Evolutionary conservation across 2,113 vertebrate species (phyloP).

Genomic region (Psammodynastes pulverulentus): DNA sequence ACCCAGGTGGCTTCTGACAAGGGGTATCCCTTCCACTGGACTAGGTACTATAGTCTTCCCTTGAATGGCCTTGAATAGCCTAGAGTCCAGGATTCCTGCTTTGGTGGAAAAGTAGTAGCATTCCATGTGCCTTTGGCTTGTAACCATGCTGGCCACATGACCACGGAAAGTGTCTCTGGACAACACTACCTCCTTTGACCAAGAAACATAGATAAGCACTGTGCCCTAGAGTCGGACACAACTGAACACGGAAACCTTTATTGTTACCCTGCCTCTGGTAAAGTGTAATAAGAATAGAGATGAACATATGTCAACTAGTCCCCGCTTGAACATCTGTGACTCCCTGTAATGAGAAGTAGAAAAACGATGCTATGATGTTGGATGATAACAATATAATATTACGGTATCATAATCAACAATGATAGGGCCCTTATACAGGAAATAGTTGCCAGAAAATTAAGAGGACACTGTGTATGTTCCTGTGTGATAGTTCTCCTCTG

Average conservation of each 20-base stretch:
- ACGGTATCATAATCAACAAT: background rate
- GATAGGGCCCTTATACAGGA: background rate
- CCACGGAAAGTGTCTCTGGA: background rate
- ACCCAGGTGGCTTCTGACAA: too few species aligned
- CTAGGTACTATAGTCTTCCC: too few species aligned
- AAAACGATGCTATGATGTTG: constrained; percentile 14
- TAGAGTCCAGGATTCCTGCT: background rate
- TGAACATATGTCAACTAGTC: constrained; percentile 57
- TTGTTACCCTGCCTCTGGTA: constrained; percentile 64
- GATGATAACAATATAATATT: background rate
- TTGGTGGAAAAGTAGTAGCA: background rate
- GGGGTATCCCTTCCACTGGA: too few species aligned
- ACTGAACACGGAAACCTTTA: background rate
- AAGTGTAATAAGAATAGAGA: constrained; percentile 60
- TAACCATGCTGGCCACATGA: background rate
- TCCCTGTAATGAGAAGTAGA: constrained; percentile 7
- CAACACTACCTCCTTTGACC: background rate
- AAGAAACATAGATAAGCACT: background rate
- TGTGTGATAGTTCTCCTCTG: background rate
- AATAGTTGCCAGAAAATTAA: background rate
- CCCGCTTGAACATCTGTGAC: constrained; percentile 46
- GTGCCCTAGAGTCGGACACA: background rate
- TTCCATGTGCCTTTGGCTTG: background rate
- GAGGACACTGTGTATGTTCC: background rate
- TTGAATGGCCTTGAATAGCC: too few species aligned